Conservation (phyloP, 2,797 vertebrate genomes). For the Microhierax caerulescens region DNA sequence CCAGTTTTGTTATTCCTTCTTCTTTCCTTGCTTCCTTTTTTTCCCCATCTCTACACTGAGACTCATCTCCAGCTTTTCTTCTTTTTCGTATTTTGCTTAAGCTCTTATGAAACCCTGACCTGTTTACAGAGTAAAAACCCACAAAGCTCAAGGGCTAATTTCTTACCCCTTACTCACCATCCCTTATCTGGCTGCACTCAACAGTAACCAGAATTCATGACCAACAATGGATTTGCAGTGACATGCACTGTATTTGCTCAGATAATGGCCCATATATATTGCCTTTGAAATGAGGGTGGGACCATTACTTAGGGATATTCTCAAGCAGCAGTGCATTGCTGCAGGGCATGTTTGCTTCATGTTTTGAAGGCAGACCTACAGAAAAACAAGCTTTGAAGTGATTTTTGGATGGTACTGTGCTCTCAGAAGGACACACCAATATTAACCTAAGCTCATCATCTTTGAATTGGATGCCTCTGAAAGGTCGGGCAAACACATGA, state of each 20-base stretch:
- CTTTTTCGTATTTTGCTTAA: background rate
- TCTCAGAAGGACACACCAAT: background rate
- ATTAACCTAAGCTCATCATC: background rate
- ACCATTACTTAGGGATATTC: background rate
- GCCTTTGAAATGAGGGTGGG: conserved; percentile 43
- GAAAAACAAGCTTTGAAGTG: background rate
- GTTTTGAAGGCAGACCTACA: background rate
- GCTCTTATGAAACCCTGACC: background rate
- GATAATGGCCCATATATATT: conserved; percentile 1
- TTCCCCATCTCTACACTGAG: background rate
- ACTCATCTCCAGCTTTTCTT: background rate
- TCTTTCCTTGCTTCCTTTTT: background rate
- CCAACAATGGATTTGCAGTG: conserved; percentile 47
- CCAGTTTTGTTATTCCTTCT: background rate
- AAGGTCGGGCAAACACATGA: background rate
- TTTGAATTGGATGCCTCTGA: background rate
- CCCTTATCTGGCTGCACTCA: background rate
- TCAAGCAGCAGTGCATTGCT: background rate
- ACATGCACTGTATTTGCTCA: conserved; percentile 40
- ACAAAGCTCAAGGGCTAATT: conserved; percentile 22
- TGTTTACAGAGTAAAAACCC: background rate
- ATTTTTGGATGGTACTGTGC: background rate
- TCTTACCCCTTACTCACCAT: background rate
- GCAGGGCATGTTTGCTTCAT: background rate
- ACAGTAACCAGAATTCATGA: conserved; percentile 33